Evolutionary conservation across 2,888 invertebrate genomes (phyloP).

Genomic region (Embidobia sp.): DNA sequence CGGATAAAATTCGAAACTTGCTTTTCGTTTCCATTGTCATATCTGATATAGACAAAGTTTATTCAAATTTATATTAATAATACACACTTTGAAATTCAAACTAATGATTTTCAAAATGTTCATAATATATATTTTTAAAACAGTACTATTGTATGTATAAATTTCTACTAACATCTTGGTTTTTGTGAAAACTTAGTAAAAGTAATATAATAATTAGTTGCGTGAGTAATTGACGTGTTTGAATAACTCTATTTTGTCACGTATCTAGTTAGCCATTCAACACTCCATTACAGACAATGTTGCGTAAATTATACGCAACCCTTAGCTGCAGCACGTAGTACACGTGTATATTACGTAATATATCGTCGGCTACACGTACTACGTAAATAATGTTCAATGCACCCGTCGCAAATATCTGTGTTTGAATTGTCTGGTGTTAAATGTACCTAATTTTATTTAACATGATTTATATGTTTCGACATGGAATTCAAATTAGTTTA

Average conservation of each 20-base stretch:
- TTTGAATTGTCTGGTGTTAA: constrained; percentile 50
- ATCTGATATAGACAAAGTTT: too few species aligned
- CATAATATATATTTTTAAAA: too few species aligned
- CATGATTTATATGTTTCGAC: constrained; percentile 33
- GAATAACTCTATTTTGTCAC: constrained; percentile 17
- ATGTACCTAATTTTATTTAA: constrained; percentile 52
- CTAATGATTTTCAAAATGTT: too few species aligned
- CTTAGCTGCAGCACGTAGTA: constrained; percentile 41
- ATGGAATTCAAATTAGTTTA: constrained; percentile 13
- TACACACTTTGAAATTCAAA: too few species aligned
- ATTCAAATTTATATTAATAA: too few species aligned
- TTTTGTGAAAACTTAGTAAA: too few species aligned
- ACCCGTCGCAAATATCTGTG: constrained; percentile 50
- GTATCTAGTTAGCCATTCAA: constrained; percentile 36
- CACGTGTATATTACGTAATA: constrained; percentile 53
- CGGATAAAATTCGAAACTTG: too few species aligned
- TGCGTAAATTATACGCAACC: constrained; percentile 54
- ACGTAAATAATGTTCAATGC: constrained; percentile 51
- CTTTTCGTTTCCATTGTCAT: too few species aligned
- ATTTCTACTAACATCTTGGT: too few species aligned
- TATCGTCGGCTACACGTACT: constrained; percentile 41
- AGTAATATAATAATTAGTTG: neutral
- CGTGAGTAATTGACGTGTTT: constrained; percentile 19
- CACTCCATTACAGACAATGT: constrained; percentile 44
- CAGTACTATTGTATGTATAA: too few species aligned